These are phyloP conservation scores for Ceratosolen fusciceps DNA, from an alignment of 1,140 invertebrate genomes.

Conservation along the genomic window DNA sequence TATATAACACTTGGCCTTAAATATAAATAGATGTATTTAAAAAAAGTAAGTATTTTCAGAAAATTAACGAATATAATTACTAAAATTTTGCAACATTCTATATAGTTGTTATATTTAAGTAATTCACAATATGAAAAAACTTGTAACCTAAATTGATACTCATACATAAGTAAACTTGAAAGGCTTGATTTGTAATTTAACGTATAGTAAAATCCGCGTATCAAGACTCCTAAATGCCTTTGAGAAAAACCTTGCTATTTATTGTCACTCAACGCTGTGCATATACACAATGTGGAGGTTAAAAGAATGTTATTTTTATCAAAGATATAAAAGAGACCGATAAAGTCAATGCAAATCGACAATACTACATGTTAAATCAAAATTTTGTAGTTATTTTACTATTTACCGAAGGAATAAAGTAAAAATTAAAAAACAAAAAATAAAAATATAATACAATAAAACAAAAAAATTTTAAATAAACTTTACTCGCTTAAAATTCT, in stretches of 20 bases:
- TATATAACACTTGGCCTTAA: neutral
- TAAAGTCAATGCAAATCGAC: constrained; percentile 15
- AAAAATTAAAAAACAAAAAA: neutral
- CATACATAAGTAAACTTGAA: neutral
- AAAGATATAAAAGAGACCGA: constrained; percentile 17
- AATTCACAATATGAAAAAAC: neutral
- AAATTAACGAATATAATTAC: neutral
- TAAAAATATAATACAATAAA: too few relatives aligned
- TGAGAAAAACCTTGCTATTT: constrained; percentile 11
- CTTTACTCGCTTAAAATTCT: neutral
- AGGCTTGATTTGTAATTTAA: neutral
- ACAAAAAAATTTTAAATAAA: constrained; percentile 10
- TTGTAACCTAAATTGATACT: neutral
- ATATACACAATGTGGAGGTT: constrained; percentile 4
- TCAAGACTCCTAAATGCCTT: constrained; percentile 39
- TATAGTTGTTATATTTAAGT: neutral
- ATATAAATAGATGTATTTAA: neutral
- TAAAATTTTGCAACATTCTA: neutral
- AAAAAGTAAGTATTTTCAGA: neutral
- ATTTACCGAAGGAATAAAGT: constrained; percentile 25
- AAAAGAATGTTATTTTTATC: constrained; percentile 21
- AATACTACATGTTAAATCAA: constrained; percentile 11
- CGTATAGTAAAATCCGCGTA: neutral
- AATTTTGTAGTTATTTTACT: neutral
- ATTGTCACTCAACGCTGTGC: constrained; percentile 26